Evolutionary conservation across 2,888 invertebrate species (phyloP).

Genomic region (Drosophila barbarae): DNA sequence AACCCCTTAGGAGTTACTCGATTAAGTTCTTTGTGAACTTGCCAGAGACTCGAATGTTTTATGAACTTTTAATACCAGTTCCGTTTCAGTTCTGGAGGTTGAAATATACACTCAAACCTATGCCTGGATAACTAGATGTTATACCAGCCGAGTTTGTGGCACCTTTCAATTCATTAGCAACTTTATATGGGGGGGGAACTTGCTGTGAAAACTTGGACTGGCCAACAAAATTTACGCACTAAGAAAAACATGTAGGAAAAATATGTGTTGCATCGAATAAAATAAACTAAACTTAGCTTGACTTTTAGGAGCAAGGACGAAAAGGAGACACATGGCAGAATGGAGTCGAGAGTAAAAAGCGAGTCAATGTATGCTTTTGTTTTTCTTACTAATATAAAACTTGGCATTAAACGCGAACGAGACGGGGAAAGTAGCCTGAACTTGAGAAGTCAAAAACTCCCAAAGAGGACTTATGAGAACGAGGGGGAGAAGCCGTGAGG

Average conservation of each 20-base stretch:
- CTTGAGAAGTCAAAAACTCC: conserved; percentile 75
- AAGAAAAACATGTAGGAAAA: conserved; percentile 36
- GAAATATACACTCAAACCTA: background rate
- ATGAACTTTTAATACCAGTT: conserved; percentile 35
- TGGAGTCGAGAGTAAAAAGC: conserved; percentile 46
- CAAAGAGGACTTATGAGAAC: conserved; percentile 67
- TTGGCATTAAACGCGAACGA: conserved; percentile 65
- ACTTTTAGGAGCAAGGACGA: conserved; percentile 5
- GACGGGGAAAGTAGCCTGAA: conserved; percentile 51
- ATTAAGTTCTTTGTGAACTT: conserved; percentile 29
- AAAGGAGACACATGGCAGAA: conserved; percentile 33
- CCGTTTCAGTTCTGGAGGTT: conserved; percentile 7
- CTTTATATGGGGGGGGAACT: conserved; percentile 46
- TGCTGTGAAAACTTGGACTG: conserved; percentile 39
- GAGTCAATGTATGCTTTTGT: conserved; percentile 46
- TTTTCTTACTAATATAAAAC: conserved; percentile 61
- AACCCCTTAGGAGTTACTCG: background rate
- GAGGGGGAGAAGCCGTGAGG: background rate
- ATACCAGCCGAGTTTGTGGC: conserved; percentile 23
- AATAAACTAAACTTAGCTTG: conserved; percentile 58
- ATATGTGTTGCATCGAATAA: conserved; percentile 50
- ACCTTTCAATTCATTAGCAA: conserved; percentile 73
- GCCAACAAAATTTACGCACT: conserved; percentile 44
- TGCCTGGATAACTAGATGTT: conserved; percentile 17
- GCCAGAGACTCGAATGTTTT: conserved; percentile 2